phyloP scores from a whole-genome alignment of 2,113 vertebrate genomes.

The Helogale parvula region DNA sequence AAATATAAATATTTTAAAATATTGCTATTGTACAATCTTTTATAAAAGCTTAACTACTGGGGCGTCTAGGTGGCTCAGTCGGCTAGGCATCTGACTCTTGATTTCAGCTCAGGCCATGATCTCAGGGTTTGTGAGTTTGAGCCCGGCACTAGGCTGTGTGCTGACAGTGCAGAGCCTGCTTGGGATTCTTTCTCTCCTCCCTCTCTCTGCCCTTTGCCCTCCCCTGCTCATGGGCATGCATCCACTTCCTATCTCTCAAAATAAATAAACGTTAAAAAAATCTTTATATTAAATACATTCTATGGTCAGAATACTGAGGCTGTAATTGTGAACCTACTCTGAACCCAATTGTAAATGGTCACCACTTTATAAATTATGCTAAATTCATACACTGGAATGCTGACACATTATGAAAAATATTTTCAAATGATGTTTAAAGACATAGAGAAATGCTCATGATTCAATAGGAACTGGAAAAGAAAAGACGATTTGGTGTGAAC shows the following conservation, averaged over 20 bases:
- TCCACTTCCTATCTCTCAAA: too few relatives aligned
- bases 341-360: too few relatives aligned
- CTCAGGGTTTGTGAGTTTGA: too few relatives aligned
- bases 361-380: not conserved
- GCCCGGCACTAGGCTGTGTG: too few relatives aligned
- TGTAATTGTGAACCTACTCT: not conserved
- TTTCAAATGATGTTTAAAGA: not conserved
- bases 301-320: not conserved
- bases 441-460: not conserved
- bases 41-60: not conserved
- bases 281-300: not conserved
- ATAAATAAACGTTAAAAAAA: not conserved
- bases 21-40: not conserved
- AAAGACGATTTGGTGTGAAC: not conserved
- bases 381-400: not conserved
- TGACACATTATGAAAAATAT: not conserved
- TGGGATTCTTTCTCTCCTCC: too few relatives aligned
- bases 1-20: not conserved
- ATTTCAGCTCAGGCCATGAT: too few relatives aligned
- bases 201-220: too few relatives aligned
- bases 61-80: too few relatives aligned
- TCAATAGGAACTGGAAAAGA: not conserved
- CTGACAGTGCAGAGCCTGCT: too few relatives aligned
- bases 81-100: too few relatives aligned
- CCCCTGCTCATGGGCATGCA: fast-evolving